Base-by-base conservation (phyloP, 2,113 vertebrate species). In the Haemorhous mexicanus region DNA sequence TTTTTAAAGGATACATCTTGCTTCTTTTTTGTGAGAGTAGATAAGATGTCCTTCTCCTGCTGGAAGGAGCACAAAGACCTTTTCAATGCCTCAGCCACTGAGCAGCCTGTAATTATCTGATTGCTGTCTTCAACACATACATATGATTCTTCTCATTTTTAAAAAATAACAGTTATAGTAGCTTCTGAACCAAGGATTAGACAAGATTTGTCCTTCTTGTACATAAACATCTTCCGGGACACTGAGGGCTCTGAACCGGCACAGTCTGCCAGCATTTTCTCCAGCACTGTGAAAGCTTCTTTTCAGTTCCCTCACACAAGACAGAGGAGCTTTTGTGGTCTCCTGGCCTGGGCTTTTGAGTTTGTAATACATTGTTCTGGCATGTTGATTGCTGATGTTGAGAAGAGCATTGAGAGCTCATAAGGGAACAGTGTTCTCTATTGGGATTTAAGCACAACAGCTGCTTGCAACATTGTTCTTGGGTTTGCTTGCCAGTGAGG, bases 271-370 rank as follows among this genome's bases (percentile, higher is more conserved):
- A 89, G 53, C 59, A 50, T 53, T 52, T 84, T 91, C 84, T 76
- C 67, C 62, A 50, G 46, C 70, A 13, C 84, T 69, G 30, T 89
- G 91, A 94, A 97, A 95, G 90, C 78, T 49, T 83, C 88, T 82
- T 95, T 93, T 95, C 82, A 87, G 49, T 35, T 93, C 58, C 66
- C 30, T 77, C 4, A 0, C 43, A 62, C 3, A 46, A 82, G 81
- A 93, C 91, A 95, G 91, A 95, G 77, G 47, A 79, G 89, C 90
- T 93, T 95, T 94, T 96, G 87, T 96, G 84, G 74, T 59, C n/a
- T 93, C 53, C 74, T 73, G 78, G 93, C 78, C 81, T 49, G 63
- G 62, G 41, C n/a, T 52, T 78, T 73, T 63, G 62, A 39, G 43
- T 94, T 94, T 84, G 64, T 77, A 79, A 52, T 61, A 58, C 67